These are phyloP conservation scores for Felis catus DNA, from an alignment of 2,113 vertebrate species.

Conservation along the genomic window DNA sequence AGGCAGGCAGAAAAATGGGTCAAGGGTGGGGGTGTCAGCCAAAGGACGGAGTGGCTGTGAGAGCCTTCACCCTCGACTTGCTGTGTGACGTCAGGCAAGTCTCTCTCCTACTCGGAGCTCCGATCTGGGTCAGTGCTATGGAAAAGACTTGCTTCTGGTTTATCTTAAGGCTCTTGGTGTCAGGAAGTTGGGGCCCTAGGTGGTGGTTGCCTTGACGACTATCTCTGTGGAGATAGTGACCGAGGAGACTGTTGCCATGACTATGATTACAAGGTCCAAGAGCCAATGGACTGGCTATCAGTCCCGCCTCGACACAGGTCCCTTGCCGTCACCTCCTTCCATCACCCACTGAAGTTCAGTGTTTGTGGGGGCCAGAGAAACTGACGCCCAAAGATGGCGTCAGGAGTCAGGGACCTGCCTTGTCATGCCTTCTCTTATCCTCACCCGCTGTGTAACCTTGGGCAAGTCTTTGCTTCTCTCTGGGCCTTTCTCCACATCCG, in stretches of 20 bases:
- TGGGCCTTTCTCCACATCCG: neutral
- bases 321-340: neutral
- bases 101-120: neutral
- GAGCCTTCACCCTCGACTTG: neutral
- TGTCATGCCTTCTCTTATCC: neutral
- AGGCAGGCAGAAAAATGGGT: neutral
- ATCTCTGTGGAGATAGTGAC: conserved; percentile 47
- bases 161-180: conserved; percentile 47
- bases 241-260: conserved; percentile 46
- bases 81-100: neutral
- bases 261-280: neutral
- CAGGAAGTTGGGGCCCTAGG: conserved; percentile 38
- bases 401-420: neutral
- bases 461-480: neutral
- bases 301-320: neutral
- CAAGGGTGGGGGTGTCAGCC: neutral
- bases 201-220: conserved; percentile 29
- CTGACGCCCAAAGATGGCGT: neutral
- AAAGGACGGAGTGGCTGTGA: neutral
- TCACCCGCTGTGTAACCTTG: neutral
- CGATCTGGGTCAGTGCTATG: conserved; percentile 5
- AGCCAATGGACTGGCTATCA: conserved; percentile 8
- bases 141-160: conserved; percentile 48
- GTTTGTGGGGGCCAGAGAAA: neutral
- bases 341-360: neutral